Base-by-base conservation (phyloP, 92 coral and sea anemone genomes). In the Zoanthus sociatus region DNA sequence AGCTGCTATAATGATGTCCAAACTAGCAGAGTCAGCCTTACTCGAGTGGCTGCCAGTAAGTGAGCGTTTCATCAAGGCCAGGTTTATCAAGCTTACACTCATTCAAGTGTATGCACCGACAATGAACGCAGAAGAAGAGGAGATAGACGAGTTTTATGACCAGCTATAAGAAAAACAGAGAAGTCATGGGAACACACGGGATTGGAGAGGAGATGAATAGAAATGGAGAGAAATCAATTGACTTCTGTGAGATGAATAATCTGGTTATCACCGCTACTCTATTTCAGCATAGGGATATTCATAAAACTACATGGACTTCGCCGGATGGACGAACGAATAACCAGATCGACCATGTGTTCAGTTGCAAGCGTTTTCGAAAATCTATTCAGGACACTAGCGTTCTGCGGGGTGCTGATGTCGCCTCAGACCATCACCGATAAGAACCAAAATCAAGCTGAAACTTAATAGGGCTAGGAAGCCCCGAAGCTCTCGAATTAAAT, bases 121-220 rank as follows among this genome's bases (percentile, higher is more conserved):
- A 26, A 26, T 26, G 26, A 0, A 26, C 0, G 26, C 0, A 26
- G 26, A 26, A 26, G 26, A 26, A 26, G 26, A 26, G 26, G 26
- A 26, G 26, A 0, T 26, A 26, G 26, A 26, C 26, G 26, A 26
- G 26, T 26, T 26, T 26, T 26, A 26, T 26, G 26, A 74, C 78
- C 78, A 74, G 26, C 78, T 74, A 9, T 14, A 44, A 74, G n/a
- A n/a, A n/a, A n/a, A n/a, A 50, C 21, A 53, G 70, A 20, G 83
- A 78, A 78, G 81, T 73, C 45, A 73, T 73, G 78, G 53, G 78
- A 73, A 73, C 50, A n/a, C 33, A 73, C 17, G 78, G 78, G 18
- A 55, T 45, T 5, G 61, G 64, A 77, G 55, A 32, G 17, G 55
- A 32, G 17, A 71, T 71, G n/a, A 71, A 71, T 5, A 71, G 76